Evolutionary conservation across 2,888 invertebrate genomes (phyloP).

Genomic region (Pammene fasciana): DNA sequence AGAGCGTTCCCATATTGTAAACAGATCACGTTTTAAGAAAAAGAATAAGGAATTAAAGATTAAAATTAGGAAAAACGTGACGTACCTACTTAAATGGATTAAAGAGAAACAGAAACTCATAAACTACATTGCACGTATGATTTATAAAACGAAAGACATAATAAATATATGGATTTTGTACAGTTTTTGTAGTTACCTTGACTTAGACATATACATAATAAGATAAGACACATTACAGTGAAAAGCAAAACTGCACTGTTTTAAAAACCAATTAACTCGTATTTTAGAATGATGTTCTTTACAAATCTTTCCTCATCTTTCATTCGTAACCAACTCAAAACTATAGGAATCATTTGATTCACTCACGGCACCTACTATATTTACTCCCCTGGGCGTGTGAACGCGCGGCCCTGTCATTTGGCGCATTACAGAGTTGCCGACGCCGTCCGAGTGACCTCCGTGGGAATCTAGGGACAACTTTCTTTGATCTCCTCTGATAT

Average conservation of each 20-base stretch:
- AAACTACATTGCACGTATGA: too few relatives aligned
- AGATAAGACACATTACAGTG: too few relatives aligned
- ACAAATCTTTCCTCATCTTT: not conserved
- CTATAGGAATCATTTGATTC: constrained; percentile 28
- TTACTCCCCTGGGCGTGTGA: constrained; percentile 40
- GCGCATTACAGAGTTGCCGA: constrained; percentile 36
- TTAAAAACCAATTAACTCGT: too few relatives aligned
- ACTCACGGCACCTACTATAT: constrained; percentile 29
- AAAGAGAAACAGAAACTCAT: too few relatives aligned
- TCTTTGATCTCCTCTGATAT: constrained; percentile 27
- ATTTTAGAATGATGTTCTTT: not conserved
- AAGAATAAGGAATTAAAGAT: not conserved
- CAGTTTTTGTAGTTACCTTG: too few relatives aligned
- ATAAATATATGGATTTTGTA: too few relatives aligned
- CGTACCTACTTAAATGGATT: not conserved
- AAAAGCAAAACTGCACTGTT: too few relatives aligned
- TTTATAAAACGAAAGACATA: too few relatives aligned
- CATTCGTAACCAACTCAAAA: constrained; percentile 13
- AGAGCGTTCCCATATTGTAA: constrained; percentile 14
- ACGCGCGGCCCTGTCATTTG: constrained; percentile 42
- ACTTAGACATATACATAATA: too few relatives aligned
- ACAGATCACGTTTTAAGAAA: constrained; percentile 7
- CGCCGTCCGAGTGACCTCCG: constrained; percentile 37
- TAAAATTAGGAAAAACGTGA: not conserved
- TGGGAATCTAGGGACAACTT: constrained; percentile 41